These are phyloP conservation scores for Chionoecetes opilio DNA, from an alignment of 1,140 invertebrate species.

Conservation along the genomic window DNA sequence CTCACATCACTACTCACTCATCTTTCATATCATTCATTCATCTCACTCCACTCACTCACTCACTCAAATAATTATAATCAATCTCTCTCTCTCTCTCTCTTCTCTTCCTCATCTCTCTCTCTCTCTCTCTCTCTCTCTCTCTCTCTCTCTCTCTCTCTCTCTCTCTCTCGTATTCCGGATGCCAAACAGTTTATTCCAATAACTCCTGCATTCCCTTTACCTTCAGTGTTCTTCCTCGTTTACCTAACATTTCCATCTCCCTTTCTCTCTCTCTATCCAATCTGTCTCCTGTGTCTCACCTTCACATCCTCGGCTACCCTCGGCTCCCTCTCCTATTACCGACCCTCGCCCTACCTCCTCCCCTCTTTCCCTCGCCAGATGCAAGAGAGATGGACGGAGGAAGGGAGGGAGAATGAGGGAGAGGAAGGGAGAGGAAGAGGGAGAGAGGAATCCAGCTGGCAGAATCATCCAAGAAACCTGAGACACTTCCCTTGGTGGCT, in stretches of 20 bases:
- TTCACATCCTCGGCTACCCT: neutral
- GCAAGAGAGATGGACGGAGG: neutral
- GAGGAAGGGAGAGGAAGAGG: neutral
- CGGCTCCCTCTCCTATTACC: neutral
- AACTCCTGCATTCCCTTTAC: neutral
- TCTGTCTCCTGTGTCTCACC: slow-evolving; percentile 14
- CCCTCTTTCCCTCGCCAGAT: neutral
- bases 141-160: neutral
- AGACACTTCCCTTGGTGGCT: neutral
- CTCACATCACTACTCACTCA: no score
- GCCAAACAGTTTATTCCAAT: slow-evolving; percentile 10
- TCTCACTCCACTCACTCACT: no score
- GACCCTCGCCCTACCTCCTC: neutral
- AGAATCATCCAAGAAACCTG: slow-evolving; percentile 19
- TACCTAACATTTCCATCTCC: neutral
- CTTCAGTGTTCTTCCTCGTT: neutral
- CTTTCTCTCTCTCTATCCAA: slow-evolving; percentile 29
- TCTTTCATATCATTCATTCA: no score
- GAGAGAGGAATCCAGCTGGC: neutral
- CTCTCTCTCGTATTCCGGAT: neutral
- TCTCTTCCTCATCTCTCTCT: no score
- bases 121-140: no score
- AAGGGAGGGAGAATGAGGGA: neutral
- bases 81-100: no score
- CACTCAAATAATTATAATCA: no score